Percentiles rank a stretch among this genome's conserved stretches.
Conservation (phyloP, 2,113 vertebrate genomes). For the Elephantulus edwardii region DNA sequence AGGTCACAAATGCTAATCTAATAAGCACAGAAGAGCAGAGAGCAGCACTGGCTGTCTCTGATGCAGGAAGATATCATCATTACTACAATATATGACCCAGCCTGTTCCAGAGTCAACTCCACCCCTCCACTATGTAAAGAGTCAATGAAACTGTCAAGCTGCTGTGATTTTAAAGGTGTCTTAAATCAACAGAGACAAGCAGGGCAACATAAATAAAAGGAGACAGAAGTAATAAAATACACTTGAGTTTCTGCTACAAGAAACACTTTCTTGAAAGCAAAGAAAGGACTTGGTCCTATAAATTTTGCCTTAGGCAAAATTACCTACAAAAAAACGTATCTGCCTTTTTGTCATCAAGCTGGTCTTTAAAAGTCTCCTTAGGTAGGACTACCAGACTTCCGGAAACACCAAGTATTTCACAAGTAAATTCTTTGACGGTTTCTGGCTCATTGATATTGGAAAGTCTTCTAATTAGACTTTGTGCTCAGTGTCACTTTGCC, state of each 20-base stretch:
- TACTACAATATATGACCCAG: neutral
- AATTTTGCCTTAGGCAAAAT: neutral
- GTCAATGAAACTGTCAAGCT: neutral
- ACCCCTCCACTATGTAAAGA: neutral
- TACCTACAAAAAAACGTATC: conserved; percentile 12
- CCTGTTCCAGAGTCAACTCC: neutral
- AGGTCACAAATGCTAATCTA: neutral
- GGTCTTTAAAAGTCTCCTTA: neutral
- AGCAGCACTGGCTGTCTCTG: neutral
- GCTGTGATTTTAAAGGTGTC: neutral
- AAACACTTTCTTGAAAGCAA: conserved; percentile 16
- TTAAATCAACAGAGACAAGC: neutral
- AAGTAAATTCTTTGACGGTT: neutral
- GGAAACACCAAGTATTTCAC: neutral
- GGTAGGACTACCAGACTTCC: neutral
- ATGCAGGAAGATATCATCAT: neutral
- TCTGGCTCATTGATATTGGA: neutral
- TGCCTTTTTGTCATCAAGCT: neutral
- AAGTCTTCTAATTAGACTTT: neutral
- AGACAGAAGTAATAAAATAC: neutral
- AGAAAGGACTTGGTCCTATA: neutral
- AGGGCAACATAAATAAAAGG: neutral
- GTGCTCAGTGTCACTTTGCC: neutral
- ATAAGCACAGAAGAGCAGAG: neutral
- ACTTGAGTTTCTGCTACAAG: neutral